Evolutionary conservation across 1,140 invertebrate species (phyloP).

Genomic region (Rhagoletis pomonella): DNA sequence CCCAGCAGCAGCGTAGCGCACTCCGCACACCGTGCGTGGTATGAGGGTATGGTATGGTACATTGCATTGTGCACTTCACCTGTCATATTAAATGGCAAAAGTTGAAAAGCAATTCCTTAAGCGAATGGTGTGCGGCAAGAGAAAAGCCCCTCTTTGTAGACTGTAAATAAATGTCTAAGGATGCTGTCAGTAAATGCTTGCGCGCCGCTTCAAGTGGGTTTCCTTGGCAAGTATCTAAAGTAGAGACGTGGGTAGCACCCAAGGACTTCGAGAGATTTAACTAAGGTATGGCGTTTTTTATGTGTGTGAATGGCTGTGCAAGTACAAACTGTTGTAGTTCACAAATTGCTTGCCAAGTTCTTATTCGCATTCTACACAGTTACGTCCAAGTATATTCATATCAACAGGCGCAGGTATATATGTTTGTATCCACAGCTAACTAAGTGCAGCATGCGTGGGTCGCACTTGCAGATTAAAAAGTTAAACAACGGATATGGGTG

Average conservation of each 20-base stretch:
- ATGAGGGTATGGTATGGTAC: too few species aligned
- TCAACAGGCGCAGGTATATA: too few species aligned
- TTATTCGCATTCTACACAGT: background rate
- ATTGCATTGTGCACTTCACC: slow-evolving; percentile 38
- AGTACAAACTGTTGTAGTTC: slow-evolving; percentile 23
- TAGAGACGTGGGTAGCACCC: background rate
- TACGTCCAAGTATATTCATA: background rate
- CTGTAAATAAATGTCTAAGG: slow-evolving; percentile 48
- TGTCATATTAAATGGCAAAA: slow-evolving; percentile 52
- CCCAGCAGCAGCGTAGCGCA: too few species aligned
- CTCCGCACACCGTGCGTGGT: too few species aligned
- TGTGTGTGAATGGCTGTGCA: background rate
- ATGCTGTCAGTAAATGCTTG: slow-evolving; percentile 28
- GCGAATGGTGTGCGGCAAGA: slow-evolving; percentile 31
- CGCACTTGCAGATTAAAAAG: slow-evolving; percentile 19
- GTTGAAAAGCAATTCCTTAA: slow-evolving; percentile 51
- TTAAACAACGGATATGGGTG: slow-evolving; percentile 15
- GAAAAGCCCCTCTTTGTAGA: background rate
- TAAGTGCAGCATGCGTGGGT: slow-evolving; percentile 33
- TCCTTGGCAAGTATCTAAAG: background rate
- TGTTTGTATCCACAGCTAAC: background rate
- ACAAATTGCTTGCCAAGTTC: slow-evolving; percentile 21
- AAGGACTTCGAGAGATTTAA: slow-evolving; percentile 3
- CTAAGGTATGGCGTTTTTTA: slow-evolving; percentile 13
- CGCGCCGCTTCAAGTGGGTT: slow-evolving; percentile 44